Evolutionary conservation across 2,888 invertebrate species (phyloP).

Genomic region (Dolichopus griseipennis): DNA sequence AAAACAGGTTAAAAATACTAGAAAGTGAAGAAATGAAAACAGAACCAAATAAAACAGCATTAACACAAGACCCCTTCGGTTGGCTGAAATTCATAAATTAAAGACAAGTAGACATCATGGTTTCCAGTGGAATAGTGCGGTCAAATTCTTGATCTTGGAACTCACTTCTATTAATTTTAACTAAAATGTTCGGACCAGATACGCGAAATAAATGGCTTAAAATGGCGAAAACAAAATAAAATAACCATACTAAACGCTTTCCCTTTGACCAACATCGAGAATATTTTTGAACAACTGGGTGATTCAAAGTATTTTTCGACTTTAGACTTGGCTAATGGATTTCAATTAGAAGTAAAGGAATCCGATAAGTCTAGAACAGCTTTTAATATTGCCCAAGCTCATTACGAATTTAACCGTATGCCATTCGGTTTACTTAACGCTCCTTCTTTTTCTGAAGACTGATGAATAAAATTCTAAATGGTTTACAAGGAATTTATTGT

Average conservation of each 20-base stretch:
- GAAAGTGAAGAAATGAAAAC: no score
- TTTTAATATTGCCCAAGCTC: not conserved
- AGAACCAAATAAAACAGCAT: no score
- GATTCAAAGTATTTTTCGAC: not conserved
- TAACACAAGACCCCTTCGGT: no score
- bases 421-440: not conserved
- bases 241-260: not conserved
- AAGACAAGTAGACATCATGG: no score
- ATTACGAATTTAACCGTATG: not conserved
- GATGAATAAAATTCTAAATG: not conserved
- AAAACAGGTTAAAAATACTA: no score
- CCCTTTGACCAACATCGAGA: not conserved
- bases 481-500: not conserved
- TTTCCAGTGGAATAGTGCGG: no score
- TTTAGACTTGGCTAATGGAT: not conserved
- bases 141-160: no score
- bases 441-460: not conserved
- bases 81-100: no score
- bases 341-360: not conserved
- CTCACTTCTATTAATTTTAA: no score
- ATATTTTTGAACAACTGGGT: not conserved
- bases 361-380: not conserved
- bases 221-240: not conserved
- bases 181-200: no score
- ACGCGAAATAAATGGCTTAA: no score